phyloP scores from a whole-genome alignment of 2,113 vertebrate species.

The Pycnonotus jocosus region DNA sequence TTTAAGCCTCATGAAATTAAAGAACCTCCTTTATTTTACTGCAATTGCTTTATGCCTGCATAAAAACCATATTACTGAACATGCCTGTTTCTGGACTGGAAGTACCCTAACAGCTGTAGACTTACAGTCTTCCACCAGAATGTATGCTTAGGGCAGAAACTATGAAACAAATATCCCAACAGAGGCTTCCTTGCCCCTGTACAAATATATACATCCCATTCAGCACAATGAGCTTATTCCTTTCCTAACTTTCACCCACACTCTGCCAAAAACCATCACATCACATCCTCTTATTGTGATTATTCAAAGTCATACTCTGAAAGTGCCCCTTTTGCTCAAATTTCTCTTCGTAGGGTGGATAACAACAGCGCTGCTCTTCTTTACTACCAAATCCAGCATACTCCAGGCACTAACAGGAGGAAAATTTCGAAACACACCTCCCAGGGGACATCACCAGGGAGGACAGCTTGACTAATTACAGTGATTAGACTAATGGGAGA shows the following conservation, averaged over 20 bases:
- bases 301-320: not conserved
- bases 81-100: not conserved
- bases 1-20: slow-evolving; percentile 37
- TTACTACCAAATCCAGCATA: not conserved
- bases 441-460: not conserved
- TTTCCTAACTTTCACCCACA: not conserved
- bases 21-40: slow-evolving; percentile 15
- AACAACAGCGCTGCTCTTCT: not conserved
- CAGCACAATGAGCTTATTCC: not conserved
- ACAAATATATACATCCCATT: not conserved
- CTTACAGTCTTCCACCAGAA: not conserved
- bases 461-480: not conserved
- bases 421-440: not conserved
- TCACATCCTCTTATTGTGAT: not conserved
- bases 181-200: not conserved
- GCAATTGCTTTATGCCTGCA: not conserved
- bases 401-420: not conserved
- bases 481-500: not conserved
- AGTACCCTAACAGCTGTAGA: not conserved
- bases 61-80: not conserved
- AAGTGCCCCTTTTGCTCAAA: not conserved
- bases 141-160: not conserved
- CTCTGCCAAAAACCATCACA: not conserved
- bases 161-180: not conserved
- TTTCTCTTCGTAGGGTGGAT: not conserved